These are phyloP conservation scores for Chromoteleia sp. DNA, from an alignment of 2,888 invertebrate genomes.

Conservation along the genomic window DNA sequence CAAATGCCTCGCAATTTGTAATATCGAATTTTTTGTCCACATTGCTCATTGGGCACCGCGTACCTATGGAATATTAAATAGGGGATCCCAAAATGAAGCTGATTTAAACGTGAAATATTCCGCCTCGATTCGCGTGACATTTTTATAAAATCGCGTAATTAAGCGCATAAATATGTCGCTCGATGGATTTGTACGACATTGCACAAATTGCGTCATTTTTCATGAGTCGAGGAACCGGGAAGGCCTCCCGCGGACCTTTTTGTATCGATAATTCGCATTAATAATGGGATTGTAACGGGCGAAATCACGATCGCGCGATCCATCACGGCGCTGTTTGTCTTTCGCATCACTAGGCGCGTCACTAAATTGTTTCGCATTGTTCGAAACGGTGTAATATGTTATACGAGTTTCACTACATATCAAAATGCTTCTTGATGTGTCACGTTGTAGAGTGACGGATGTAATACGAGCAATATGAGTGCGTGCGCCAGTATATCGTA, in stretches of 20 bases:
- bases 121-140: slow-evolving; percentile 25
- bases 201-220: slow-evolving; percentile 41
- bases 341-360: slow-evolving; percentile 16
- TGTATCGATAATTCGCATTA: slow-evolving; percentile 44
- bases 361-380: slow-evolving; percentile 48
- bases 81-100: slow-evolving; percentile 17
- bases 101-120: slow-evolving; percentile 44
- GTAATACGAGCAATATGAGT: slow-evolving; percentile 61
- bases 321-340: slow-evolving; percentile 38
- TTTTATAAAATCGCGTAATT: slow-evolving; percentile 47
- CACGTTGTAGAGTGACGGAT: slow-evolving; percentile 59
- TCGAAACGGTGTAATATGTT: slow-evolving; percentile 37
- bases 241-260: neutral
- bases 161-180: slow-evolving; percentile 47
- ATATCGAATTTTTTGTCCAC: neutral
- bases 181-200: slow-evolving; percentile 1
- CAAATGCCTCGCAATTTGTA: slow-evolving; percentile 17
- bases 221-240: slow-evolving; percentile 6
- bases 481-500: slow-evolving; percentile 63
- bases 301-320: slow-evolving; percentile 22
- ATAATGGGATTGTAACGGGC: slow-evolving; percentile 17
- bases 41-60: neutral
- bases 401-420: slow-evolving; percentile 54
- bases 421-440: slow-evolving; percentile 68
- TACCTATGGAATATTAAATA: slow-evolving; percentile 24